Evolutionary conservation across 2,113 vertebrate species (phyloP), one percentile per base, ranked within the genome.

Genomic region (Phodopus roborovskii): DNA sequence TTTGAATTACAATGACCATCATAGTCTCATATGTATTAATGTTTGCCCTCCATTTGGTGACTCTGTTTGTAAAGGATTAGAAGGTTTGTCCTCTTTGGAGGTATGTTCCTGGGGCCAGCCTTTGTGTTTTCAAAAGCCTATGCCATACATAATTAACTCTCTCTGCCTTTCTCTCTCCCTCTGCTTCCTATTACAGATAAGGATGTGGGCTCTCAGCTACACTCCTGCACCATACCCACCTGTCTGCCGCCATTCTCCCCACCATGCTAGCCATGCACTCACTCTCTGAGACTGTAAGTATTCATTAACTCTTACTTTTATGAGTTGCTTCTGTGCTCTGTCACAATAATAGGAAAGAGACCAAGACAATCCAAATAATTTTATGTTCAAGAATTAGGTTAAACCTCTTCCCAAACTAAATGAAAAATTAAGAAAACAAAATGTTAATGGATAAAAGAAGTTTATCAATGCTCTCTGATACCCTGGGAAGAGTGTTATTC

Each of bases 361-460:
- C 4, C 19, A 45, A 19, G 58, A 30, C n/a, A 42, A 30, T 17
- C 42, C 56, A 28, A 42, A 62, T 19, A 62, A 62, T 39, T 92
- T 94, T n/a, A 82, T 56, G 68, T 96, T 77, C 24, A 82, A 68
- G 4, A 87, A 89, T 90, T 58, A 83, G 33, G 90, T 71, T 17
- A 48, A 92, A 77, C 0, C 7, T 74, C 87, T 7, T 56, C 42
- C 3, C 56, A 87, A 68, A 74, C 8, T 73, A 83, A 94, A n/a
- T 60, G 56, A 50, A n/a, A 93, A 84, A 60, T 24, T 10, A 73
- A 36, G 39, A 89, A 95, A 73, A 89, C 48, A 77, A 70, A 77
- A 62, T 66, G 7, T 78, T 33, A 74, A 3, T 48, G 19, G 11
- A 58, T 28, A 20, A 48, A 60, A 13, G 9, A 81, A 62, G 50